Conservation (phyloP, 2,113 vertebrate genomes). For the Scomber scombrus region DNA sequence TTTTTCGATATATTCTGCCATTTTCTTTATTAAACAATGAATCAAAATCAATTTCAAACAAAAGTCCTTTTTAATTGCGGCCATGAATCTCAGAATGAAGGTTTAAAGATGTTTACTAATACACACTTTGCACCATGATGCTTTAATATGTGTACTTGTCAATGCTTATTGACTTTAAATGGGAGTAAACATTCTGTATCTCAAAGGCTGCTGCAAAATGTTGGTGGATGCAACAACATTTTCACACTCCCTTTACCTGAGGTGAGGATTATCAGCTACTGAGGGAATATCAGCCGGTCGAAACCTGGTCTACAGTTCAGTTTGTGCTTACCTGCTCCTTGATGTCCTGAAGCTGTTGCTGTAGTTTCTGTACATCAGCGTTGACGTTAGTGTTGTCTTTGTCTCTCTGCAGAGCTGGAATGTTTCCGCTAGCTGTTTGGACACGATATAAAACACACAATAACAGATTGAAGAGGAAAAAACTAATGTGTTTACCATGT, state of each 20-base stretch:
- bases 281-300: background rate
- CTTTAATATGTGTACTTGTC: background rate
- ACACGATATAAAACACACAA: slow-evolving; percentile 12
- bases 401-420: slow-evolving; percentile 96
- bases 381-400: slow-evolving; percentile 99
- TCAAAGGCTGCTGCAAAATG: background rate
- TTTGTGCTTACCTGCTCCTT: slow-evolving; percentile 92
- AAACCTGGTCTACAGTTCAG: background rate
- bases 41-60: too few relatives aligned
- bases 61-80: too few relatives aligned
- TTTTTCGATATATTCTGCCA: too few relatives aligned
- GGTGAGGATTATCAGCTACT: background rate
- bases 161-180: background rate
- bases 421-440: slow-evolving; percentile 93
- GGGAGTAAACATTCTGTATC: background rate
- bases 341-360: slow-evolving; percentile 99
- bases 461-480: slow-evolving; percentile 20
- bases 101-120: background rate
- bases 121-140: background rate
- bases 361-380: slow-evolving; percentile 97
- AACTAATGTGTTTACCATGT: background rate
- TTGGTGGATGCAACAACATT: background rate
- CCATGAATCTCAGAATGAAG: too few relatives aligned
- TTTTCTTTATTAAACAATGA: too few relatives aligned
- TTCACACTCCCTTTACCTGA: background rate